Base-by-base conservation (phyloP, 2,888 invertebrate species). In the Bursaphelenchus okinawaensis region DNA sequence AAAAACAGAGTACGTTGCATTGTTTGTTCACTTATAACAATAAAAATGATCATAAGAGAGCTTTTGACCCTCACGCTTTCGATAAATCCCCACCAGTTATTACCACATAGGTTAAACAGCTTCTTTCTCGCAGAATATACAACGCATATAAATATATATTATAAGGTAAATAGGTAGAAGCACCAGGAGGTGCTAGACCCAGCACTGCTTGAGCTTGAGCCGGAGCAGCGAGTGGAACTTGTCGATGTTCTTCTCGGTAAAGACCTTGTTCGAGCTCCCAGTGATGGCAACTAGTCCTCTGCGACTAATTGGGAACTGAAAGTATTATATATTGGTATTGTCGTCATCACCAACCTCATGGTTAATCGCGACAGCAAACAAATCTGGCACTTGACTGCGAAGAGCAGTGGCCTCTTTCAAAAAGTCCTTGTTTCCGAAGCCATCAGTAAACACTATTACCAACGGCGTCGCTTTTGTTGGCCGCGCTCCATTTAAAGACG, bases 381-480 rank as follows among this genome's bases (percentile, higher is more conserved):
- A 68, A 40, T 75, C 63, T 16, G 77, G 78, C 51, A 74, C 64
- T 51, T 70, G 62, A 12, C 66, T 59, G 4, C 74, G 66, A 20
- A 77, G 67, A 40, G 40, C 40, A n/a, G 40, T 40, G 40, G 77
- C 73, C 62, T 69, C 74, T n/a, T 63, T 55, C 8, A 61, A 54
- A 8, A 68, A 61, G 40, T 77, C 73, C 57, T 67, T 56, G 26
- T 71, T 65, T 20, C 68, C 72, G 62, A 72, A 78, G 19, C 78
- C 78, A 58, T 78, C 78, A 4, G 73, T 77, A 52, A 78, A 73
- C 58, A 78, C 61, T 22, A 78, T 63, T 1, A 72, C 79, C n/a
- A 78, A 54, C 0, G 79, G 73, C 8, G 55, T 62, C 19, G 78
- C 78, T 7, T 56, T 52, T 12, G 68, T 68, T 1, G 70, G 72